Evolutionary conservation across 2,888 invertebrate genomes (phyloP).

Genomic region (Brachypalpus laphriformis): DNA sequence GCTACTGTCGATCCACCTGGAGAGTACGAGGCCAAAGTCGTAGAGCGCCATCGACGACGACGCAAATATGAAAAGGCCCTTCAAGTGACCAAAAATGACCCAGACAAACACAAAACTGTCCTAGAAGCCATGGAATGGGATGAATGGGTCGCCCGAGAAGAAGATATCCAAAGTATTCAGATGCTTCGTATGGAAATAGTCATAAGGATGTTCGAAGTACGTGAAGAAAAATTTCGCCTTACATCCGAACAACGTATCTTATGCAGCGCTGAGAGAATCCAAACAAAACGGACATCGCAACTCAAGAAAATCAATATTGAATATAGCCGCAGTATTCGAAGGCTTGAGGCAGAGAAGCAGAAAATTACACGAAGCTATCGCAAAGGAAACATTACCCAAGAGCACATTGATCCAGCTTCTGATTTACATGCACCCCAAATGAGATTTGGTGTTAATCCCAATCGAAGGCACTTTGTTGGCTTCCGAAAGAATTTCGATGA

Average conservation of each 20-base stretch:
- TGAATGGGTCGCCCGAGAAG: slow-evolving; percentile 92
- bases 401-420: slow-evolving; percentile 85
- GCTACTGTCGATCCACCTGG: slow-evolving; percentile 79
- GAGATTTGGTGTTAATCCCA: slow-evolving; percentile 87
- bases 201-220: slow-evolving; percentile 85
- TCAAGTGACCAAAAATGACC: slow-evolving; percentile 84
- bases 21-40: slow-evolving; percentile 83
- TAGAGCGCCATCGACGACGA: slow-evolving; percentile 88
- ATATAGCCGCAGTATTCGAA: slow-evolving; percentile 83
- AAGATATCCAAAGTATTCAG: slow-evolving; percentile 89
- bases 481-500: slow-evolving; percentile 78
- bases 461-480: slow-evolving; percentile 84
- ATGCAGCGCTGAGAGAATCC: slow-evolving; percentile 83
- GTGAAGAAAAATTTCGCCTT: slow-evolving; percentile 80
- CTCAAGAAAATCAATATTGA: slow-evolving; percentile 84
- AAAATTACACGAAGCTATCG: slow-evolving; percentile 82
- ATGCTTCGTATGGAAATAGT: slow-evolving; percentile 85
- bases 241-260: slow-evolving; percentile 83
- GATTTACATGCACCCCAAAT: slow-evolving; percentile 87
- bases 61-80: slow-evolving; percentile 86
- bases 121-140: slow-evolving; percentile 91
- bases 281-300: slow-evolving; percentile 84
- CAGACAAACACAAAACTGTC: slow-evolving; percentile 86
- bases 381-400: slow-evolving; percentile 83
- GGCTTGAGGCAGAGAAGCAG: slow-evolving; percentile 82